These are phyloP conservation scores for Fregata magnificens DNA, from an alignment of 2,113 vertebrate species.

Conservation along the genomic window DNA sequence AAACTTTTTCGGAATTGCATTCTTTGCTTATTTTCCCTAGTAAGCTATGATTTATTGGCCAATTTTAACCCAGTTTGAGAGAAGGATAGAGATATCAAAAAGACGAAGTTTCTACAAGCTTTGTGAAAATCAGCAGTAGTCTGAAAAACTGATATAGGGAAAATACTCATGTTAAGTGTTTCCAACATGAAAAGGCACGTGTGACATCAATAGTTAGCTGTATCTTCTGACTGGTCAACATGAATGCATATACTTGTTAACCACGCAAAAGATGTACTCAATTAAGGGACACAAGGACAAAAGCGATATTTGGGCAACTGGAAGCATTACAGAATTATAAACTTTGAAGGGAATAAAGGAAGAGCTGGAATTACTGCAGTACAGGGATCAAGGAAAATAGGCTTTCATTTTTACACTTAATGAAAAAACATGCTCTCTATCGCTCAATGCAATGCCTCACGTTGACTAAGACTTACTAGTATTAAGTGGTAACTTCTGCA, in stretches of 20 bases:
- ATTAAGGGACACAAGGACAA: not conserved
- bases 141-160: not conserved
- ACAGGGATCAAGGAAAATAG: not conserved
- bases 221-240: not conserved
- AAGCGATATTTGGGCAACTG: not conserved
- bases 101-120: not conserved
- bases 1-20: not conserved
- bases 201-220: not conserved
- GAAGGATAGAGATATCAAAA: not conserved
- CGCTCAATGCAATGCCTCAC: rapidly evolving
- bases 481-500: not conserved
- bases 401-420: not conserved
- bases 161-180: not conserved
- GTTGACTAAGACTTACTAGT: not conserved
- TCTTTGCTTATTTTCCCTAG: not conserved
- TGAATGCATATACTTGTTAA: not conserved
- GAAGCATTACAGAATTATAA: not conserved
- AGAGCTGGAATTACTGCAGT: not conserved
- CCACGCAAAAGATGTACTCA: not conserved
- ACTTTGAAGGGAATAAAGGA: not conserved
- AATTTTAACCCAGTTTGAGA: not conserved
- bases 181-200: not conserved
- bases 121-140: not conserved
- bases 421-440: not conserved
- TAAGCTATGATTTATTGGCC: not conserved